Evolutionary conservation across 2,888 invertebrate genomes (phyloP).

Genomic region (Cryptus armator): DNA sequence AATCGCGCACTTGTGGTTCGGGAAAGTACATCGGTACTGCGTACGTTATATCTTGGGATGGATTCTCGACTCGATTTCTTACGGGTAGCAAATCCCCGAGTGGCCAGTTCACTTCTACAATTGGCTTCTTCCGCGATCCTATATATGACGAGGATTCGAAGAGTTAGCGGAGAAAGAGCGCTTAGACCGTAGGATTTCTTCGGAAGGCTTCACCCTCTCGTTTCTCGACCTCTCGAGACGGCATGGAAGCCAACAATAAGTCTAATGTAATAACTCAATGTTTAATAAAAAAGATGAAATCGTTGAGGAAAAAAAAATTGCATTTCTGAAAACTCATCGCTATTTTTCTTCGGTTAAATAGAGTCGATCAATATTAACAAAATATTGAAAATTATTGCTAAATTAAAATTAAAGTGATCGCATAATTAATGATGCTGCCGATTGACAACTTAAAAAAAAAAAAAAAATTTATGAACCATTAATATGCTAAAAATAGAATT

Average conservation of each 20-base stretch:
- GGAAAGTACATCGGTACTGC: constrained; percentile 39
- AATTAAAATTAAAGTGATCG: too few relatives aligned
- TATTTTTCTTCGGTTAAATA: too few relatives aligned
- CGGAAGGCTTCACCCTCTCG: neutral
- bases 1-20: constrained; percentile 30
- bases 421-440: too few relatives aligned
- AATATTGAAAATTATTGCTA: too few relatives aligned
- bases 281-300: too few relatives aligned
- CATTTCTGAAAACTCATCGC: too few relatives aligned
- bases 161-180: neutral
- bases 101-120: constrained; percentile 52
- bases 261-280: neutral
- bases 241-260: neutral
- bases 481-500: neutral
- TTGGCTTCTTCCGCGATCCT: constrained; percentile 29
- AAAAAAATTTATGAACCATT: neutral
- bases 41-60: constrained; percentile 27
- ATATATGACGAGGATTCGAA: constrained; percentile 13
- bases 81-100: constrained; percentile 51
- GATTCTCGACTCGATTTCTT: constrained; percentile 58
- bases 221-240: constrained; percentile 6
- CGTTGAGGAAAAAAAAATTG: too few relatives aligned
- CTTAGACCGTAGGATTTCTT: neutral
- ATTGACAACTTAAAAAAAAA: too few relatives aligned
- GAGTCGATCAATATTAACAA: too few relatives aligned